phyloP scores from a whole-genome alignment of 2,113 vertebrate species.

The Chitala chitala region DNA sequence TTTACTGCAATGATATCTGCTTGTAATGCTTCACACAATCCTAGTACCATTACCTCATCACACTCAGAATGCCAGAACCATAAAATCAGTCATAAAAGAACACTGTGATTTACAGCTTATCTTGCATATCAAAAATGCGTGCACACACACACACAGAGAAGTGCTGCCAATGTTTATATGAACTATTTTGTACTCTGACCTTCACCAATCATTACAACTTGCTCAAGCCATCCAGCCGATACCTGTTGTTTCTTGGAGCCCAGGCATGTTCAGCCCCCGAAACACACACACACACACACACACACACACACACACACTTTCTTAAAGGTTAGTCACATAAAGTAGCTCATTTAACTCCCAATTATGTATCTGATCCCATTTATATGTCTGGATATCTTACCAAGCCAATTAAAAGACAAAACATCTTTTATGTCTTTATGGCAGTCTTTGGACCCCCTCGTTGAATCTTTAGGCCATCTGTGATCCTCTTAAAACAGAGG shows the following conservation, averaged over 20 bases:
- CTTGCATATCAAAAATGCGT: slow-evolving; percentile 53
- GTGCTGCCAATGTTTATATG: slow-evolving; percentile 55
- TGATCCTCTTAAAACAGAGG: too few relatives aligned
- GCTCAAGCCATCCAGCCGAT: slow-evolving; percentile 38
- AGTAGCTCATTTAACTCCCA: too few relatives aligned
- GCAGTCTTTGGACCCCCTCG: too few relatives aligned
- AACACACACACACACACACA: neutral
- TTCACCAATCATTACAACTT: slow-evolving; percentile 57
- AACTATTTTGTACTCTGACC: slow-evolving; percentile 62
- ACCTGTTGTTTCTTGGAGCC: slow-evolving; percentile 29
- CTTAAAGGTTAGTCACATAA: too few relatives aligned
- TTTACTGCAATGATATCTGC: neutral
- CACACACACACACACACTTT: too few relatives aligned
- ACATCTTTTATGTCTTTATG: too few relatives aligned
- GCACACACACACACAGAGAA: slow-evolving; percentile 56
- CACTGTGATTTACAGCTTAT: slow-evolving; percentile 58
- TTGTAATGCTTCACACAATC: slow-evolving; percentile 41
- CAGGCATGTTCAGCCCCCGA: neutral
- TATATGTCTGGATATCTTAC: slow-evolving; percentile 1
- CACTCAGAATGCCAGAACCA: slow-evolving; percentile 61
- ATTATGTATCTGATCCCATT: too few relatives aligned
- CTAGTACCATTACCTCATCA: slow-evolving; percentile 62
- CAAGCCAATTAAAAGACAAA: neutral
- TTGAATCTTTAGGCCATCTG: too few relatives aligned
- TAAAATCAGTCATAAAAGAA: slow-evolving; percentile 58